A percentile compares a stretch with the other conserved stretches of the same genome.
phyloP scores from a whole-genome alignment of 2,113 vertebrate species.

The human region GRCh38 chr5:137039001-137039500 shows the following conservation, averaged over 20 bases:
- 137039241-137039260: background rate
- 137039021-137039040: background rate
- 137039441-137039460: background rate
- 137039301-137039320: background rate
- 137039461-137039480: background rate
- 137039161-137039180: background rate
- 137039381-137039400: background rate
- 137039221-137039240: background rate
- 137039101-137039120: background rate
- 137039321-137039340: background rate
- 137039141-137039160: no score
- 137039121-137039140: background rate
- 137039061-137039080: background rate
- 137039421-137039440: fast-evolving
- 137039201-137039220: background rate
- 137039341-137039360: background rate
- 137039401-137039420: background rate
- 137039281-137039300: fast-evolving
- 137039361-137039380: background rate
- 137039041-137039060: background rate
- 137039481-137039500: background rate
- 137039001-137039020: background rate
- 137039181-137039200: background rate
- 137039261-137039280: fast-evolving
- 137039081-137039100: background rate